Base-by-base conservation (phyloP, 2,797 vertebrate species). In the Paratrypauchen microcephalus region DNA sequence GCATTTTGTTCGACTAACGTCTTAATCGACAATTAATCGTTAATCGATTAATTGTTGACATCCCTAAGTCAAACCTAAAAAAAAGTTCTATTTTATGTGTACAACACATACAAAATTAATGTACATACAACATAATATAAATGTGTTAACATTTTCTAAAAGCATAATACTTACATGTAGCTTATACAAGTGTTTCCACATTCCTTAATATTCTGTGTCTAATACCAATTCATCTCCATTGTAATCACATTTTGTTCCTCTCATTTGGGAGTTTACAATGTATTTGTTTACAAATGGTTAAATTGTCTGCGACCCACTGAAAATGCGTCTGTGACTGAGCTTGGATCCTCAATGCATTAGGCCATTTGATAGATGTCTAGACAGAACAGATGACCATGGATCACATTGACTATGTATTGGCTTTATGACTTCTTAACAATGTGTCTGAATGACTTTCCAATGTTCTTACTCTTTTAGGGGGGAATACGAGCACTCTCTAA, bases 341-440 rank as follows among this genome's bases (percentile, higher is more conserved):
- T 52, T 7, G 8, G 19, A 52, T n/a, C 19, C 8, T n/a, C 19
- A 52, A 69, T 75, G 84, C 79, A 85, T 87, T 81, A 80, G 65
- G 71, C 58, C 21, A 76, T 86, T 86, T 79, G 76, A 83, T 81
- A 77, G 81, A 82, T 68, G 75, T 81, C 79, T 80, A 73, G 41
- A 45, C 68, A 69, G 75, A 73, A 87, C 56, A 72, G 79, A 77
- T 71, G 78, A 78, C 75, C 76, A 61, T 45, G 71, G 76, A 87
- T 83, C 84, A 13, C 65, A 62, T 79, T 86, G 71, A 78, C 80
- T 87, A 84, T 87, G 79, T 86, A 86, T 81, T 76, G 85, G 73
- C 83, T 90, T 86, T 87, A 87, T 88, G 86, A 89, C 80, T 86
- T 83, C 86, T 89, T 91, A 88, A 91, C 88, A 90, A 87, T 87